Evolutionary conservation across 2,888 invertebrate genomes (phyloP).

Genomic region (Ochropleura leucogaster): DNA sequence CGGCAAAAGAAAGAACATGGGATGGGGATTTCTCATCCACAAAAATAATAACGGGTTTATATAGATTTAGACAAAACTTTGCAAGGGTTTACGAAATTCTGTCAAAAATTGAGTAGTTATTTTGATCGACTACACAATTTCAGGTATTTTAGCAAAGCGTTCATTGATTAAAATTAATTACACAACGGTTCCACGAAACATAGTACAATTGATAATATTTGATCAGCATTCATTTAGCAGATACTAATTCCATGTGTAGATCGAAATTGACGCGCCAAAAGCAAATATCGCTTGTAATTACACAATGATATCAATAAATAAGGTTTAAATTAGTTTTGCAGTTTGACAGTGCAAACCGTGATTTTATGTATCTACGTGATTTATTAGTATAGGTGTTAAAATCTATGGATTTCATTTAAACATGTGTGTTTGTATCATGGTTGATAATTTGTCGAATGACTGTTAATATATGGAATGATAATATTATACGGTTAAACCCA

Average conservation of each 20-base stretch:
- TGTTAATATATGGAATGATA: neutral
- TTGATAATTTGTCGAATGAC: neutral
- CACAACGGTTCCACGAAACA: neutral
- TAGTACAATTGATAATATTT: slow-evolving; percentile 35
- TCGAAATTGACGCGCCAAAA: slow-evolving; percentile 52
- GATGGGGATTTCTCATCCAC: no score
- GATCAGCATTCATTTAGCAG: slow-evolving; percentile 19
- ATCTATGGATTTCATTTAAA: slow-evolving; percentile 13
- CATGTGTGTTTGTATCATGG: neutral
- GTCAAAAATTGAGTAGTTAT: neutral
- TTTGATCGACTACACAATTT: neutral
- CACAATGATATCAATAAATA: slow-evolving; percentile 41
- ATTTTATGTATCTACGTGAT: slow-evolving; percentile 52
- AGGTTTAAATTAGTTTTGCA: slow-evolving; percentile 53
- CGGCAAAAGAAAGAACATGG: no score
- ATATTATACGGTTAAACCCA: neutral
- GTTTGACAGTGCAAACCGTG: slow-evolving; percentile 31
- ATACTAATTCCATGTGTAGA: slow-evolving; percentile 46
- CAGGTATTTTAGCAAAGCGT: neutral
- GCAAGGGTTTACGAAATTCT: no score
- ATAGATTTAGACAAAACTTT: no score
- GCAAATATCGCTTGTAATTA: slow-evolving; percentile 40
- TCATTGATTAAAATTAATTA: slow-evolving; percentile 22
- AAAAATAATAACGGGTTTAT: no score
- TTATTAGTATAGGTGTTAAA: slow-evolving; percentile 38